Conservation (phyloP, 2,888 invertebrate genomes). For the Cryptus armator region DNA sequence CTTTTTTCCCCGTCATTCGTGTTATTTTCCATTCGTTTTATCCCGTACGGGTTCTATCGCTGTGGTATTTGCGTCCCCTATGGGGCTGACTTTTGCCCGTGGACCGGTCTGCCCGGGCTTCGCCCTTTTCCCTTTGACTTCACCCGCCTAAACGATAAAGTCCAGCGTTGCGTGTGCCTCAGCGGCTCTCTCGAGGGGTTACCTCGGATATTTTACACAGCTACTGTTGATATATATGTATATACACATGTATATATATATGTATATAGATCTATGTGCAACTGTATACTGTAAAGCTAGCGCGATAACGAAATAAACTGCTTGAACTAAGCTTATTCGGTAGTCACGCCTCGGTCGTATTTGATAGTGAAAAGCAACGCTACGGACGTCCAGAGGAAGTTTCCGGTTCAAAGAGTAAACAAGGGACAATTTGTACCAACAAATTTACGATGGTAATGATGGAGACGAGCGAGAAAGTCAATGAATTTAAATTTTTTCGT, state of each 20-base stretch:
- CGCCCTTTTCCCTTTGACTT: slow-evolving; percentile 34
- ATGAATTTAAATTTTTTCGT: not conserved
- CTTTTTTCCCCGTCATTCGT: slow-evolving; percentile 38
- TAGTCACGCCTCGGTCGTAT: slow-evolving; percentile 17
- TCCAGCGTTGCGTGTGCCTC: slow-evolving; percentile 21
- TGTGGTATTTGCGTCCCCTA: slow-evolving; percentile 25
- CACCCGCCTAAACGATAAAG: slow-evolving; percentile 40
- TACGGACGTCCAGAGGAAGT: slow-evolving; percentile 1
- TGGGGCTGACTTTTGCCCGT: slow-evolving; percentile 27
- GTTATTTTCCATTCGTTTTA: slow-evolving; percentile 11
- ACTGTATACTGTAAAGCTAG: slow-evolving; percentile 18
- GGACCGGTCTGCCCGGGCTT: slow-evolving; percentile 1
- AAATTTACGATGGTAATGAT: not conserved
- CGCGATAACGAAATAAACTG: slow-evolving; percentile 35
- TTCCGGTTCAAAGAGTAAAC: slow-evolving; percentile 8
- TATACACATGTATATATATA: not conserved
- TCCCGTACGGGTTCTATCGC: slow-evolving; percentile 9
- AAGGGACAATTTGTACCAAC: not conserved
- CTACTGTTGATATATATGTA: slow-evolving; percentile 1
- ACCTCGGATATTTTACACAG: slow-evolving; percentile 24
- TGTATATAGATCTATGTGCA: not conserved
- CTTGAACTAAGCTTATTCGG: slow-evolving; percentile 5
- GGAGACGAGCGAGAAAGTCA: not conserved
- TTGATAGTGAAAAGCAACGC: slow-evolving; percentile 7
- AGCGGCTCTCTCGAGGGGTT: slow-evolving; percentile 37